phyloP scores from a whole-genome alignment of 1,140 invertebrate species.

The Drosophila pectinifera region DNA sequence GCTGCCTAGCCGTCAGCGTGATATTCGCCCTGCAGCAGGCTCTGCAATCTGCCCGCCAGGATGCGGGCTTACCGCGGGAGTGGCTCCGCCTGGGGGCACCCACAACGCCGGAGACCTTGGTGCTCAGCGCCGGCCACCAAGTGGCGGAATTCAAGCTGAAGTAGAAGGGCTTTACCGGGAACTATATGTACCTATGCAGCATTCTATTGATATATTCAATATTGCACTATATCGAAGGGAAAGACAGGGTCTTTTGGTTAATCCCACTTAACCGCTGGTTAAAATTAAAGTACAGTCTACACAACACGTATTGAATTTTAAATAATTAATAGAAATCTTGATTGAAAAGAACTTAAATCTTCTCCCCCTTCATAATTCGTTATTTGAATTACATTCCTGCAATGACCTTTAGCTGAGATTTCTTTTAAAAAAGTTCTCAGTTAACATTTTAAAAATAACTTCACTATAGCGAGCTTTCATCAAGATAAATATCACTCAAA shows the following conservation, averaged over 20 bases:
- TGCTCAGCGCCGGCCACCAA: conserved; percentile 78
- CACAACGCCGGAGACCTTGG: conserved; percentile 85
- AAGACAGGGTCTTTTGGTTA: neutral
- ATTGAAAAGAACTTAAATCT: no score
- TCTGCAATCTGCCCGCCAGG: conserved; percentile 88
- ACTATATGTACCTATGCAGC: no score
- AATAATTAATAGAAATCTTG: no score
- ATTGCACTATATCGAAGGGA: neutral
- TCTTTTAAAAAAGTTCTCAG: neutral
- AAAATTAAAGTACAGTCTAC: no score
- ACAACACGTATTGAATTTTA: no score
- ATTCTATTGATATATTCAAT: neutral
- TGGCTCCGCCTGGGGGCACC: conserved; percentile 86
- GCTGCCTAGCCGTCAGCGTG: conserved; percentile 88
- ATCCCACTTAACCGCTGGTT: no score
- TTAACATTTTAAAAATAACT: neutral
- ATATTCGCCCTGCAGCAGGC: conserved; percentile 91
- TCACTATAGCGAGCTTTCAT: neutral
- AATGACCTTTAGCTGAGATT: no score
- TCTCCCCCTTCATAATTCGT: no score
- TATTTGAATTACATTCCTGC: no score
- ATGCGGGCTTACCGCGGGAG: conserved; percentile 86
- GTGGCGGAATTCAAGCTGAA: conserved; percentile 58
- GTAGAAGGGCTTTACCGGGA: conserved; percentile 1
- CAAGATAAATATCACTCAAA: conserved; percentile 12